Evolutionary conservation across 2,797 vertebrate species (phyloP), one percentile per base, ranked within the genome.

Genomic region (Phoxinus dragarum): DNA sequence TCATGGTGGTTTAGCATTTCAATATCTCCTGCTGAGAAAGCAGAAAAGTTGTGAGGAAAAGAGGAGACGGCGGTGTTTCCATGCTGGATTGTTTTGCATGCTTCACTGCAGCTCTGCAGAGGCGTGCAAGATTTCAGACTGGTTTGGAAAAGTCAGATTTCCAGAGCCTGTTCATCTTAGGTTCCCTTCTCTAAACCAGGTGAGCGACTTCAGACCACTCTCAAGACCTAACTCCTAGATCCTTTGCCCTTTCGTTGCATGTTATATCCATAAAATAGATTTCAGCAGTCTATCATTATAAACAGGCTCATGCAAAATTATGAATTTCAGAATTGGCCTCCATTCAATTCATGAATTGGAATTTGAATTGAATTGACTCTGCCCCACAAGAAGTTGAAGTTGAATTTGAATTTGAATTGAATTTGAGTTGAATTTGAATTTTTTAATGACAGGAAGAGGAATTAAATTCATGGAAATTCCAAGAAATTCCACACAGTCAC

Each of bases 1-100:
- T 92, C 91, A 91, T 87, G 71, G 84, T 87, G 90, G 92, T 91
- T 92, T 91, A 92, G 90, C 87, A 86, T 93, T 90, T 90, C 74
- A 86, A 88, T 88, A 85, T 89, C 92, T 91, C 91, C 87, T 93
- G 93, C 93, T 93, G 93, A 94, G 92, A 88, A 91, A 91, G 92
- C 90, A 91, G 80, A 88, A 91, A 93, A 92, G 91, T 91, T 93
- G 76, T 61, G 86, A 89, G 84, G 52, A 85, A 36, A 80, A 75
- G 87, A 83, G 47, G 36, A 64, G 73, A 77, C 8, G 12, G 44
- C 23, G 11, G 27, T 61, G 83, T 66, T 69, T 67, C 71, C 84
- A 77, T 78, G 61, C 75, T 71, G 49, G 64, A 56, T 52, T 36
- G 80, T 42, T 66, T 56, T 59, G 78, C 54, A 40, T 23, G 56